Evolutionary conservation across 2,888 invertebrate species (phyloP).

Genomic region (Hetaerina titia): DNA sequence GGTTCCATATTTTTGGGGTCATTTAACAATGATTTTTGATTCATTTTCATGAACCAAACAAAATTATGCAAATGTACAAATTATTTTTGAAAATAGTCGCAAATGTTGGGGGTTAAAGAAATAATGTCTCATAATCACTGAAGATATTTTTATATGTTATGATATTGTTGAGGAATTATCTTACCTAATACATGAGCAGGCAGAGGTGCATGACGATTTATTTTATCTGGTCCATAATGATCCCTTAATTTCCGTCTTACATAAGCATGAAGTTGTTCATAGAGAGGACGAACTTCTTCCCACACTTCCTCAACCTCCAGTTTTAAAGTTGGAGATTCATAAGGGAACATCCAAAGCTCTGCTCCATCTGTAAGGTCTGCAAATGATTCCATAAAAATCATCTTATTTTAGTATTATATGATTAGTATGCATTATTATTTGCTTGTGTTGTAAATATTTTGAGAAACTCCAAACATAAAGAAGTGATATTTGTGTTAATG

Average conservation of each 20-base stretch:
- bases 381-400: conserved; percentile 72
- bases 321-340: conserved; percentile 87
- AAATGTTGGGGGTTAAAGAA: background rate
- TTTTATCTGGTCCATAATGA: conserved; percentile 90
- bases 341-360: conserved; percentile 93
- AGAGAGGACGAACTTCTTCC: conserved; percentile 91
- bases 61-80: background rate
- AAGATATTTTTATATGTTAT: background rate
- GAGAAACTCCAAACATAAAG: too few species aligned
- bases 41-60: background rate
- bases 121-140: background rate
- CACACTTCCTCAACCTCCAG: conserved; percentile 90
- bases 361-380: conserved; percentile 92
- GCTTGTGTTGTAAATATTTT: too few species aligned
- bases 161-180: background rate
- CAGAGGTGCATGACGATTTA: conserved; percentile 88
- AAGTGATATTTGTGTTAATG: too few species aligned
- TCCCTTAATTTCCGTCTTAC: conserved; percentile 90
- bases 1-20: background rate
- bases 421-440: background rate
- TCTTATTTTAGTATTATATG: background rate
- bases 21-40: background rate
- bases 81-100: background rate
- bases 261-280: conserved; percentile 93
- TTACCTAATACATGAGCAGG: conserved; percentile 90